Evolutionary conservation across 2,797 vertebrate species (phyloP), one percentile per base, ranked within the genome.

Genomic region (Ptychobarbus kaznakovi): DNA sequence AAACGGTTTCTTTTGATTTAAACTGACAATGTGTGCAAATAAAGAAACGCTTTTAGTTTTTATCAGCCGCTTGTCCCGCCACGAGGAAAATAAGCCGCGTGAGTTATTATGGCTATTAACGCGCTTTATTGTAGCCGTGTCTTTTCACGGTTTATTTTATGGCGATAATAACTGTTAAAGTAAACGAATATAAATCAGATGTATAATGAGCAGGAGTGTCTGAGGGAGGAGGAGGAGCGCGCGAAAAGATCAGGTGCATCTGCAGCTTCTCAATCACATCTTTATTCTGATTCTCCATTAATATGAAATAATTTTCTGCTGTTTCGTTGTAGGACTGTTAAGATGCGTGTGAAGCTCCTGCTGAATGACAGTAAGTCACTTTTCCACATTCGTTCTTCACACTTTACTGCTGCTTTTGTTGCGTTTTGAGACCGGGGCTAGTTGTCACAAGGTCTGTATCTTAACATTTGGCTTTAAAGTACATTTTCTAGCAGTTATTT

Each of bases 351-450:
- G 70, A 74, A n/a, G 13, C 40, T 46, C 16, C 20, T 58, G 22
- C 82, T 84, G 35, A 69, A 69, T 51, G 42, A 76, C 56, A 83
- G 82, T 76, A 76, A 83, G 82, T 66, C 53, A 66, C 81, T 66
- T 73, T 72, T 15, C 3, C 16, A 32, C 1, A 25, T 20, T 4
- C 8, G 4, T n/a, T 28, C 2, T 20, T 22, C 12, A 4, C n/a
- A 3, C 40, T 32, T 22, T 44, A 2, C 12, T 18, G 6, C 66
- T 16, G 56, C n/a, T 51, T 18, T 2, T 53, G 53, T 15, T 6
- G 72, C 51, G 11, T 38, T 76, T 56, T 38, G 49, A 40, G 28
- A 13, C 9, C 49, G 74, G 51, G 75, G 53, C 75, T 10, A 42
- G 53, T 61, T 78, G 53, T 61, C 75, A 78, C 75, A 78, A 1